Conservation (phyloP, 23 tunicate genomes). For the Aplidium turbinatum region DNA sequence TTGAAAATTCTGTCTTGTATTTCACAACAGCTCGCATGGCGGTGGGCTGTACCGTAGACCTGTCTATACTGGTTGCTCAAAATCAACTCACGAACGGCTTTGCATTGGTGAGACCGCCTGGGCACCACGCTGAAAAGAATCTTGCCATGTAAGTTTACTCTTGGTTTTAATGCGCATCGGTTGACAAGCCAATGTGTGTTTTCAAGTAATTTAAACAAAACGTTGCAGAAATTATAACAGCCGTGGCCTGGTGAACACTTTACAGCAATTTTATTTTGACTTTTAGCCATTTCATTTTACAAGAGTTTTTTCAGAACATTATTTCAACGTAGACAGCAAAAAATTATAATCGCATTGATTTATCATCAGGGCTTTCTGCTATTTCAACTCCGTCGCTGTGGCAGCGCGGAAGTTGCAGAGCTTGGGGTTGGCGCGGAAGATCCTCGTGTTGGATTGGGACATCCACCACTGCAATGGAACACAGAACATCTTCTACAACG, state of each 20-base stretch:
- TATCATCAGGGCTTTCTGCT: constrained; percentile 70
- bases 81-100: constrained; percentile 81
- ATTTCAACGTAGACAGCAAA: too few relatives aligned
- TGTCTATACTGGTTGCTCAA: constrained; percentile 74
- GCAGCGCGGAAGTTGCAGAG: constrained; percentile 65
- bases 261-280: too few relatives aligned
- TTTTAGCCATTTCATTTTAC: too few relatives aligned
- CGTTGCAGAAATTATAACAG: too few relatives aligned
- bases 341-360: too few relatives aligned
- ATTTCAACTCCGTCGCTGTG: constrained; percentile 96
- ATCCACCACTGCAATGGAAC: constrained; percentile 97
- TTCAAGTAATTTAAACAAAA: too few relatives aligned
- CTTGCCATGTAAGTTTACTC: constrained; percentile 70
- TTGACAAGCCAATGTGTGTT: too few relatives aligned
- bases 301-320: too few relatives aligned
- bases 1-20: too few relatives aligned
- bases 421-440: constrained; percentile 17
- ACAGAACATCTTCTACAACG: constrained; percentile 91
- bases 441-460: constrained; percentile 91
- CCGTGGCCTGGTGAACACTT: too few relatives aligned
- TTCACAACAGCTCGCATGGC: constrained; percentile 99
- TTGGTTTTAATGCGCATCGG: too few relatives aligned
- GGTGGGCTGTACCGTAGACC: constrained; percentile 87
- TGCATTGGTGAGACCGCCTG: constrained; percentile 92
- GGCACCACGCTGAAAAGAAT: constrained; percentile 88